A percentile compares a stretch with the other conserved stretches of the same genome.
Evolutionary conservation across 1,140 invertebrate genomes (phyloP).

Genomic region (Neomicropteryx cornuta): DNA sequence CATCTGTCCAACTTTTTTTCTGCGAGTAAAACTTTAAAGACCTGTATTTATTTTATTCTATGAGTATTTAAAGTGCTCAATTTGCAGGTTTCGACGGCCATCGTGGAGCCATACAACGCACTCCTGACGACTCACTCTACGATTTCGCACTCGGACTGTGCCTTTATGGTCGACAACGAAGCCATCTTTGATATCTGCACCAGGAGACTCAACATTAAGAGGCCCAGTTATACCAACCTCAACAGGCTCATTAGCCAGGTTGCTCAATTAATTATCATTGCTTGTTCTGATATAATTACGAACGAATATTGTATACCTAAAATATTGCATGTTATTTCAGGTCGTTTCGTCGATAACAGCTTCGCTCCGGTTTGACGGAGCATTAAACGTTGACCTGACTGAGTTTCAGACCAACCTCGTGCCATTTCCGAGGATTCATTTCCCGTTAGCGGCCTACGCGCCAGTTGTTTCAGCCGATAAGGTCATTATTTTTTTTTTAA

Average conservation of each 20-base stretch:
- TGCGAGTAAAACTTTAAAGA: too few relatives aligned
- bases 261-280: too few relatives aligned
- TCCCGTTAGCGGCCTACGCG: conserved; percentile 57
- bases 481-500: conserved; percentile 33
- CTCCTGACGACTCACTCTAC: conserved; percentile 69
- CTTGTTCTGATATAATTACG: too few relatives aligned
- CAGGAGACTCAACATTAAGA: conserved; percentile 54
- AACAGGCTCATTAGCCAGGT: conserved; percentile 61
- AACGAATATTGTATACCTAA: too few relatives aligned
- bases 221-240: conserved; percentile 65
- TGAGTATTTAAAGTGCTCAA: too few relatives aligned
- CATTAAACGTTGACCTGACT: conserved; percentile 67
- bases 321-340: too few relatives aligned
- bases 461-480: conserved; percentile 49
- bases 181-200: conserved; percentile 76
- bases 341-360: conserved; percentile 71
- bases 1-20: too few relatives aligned
- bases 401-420: conserved; percentile 70
- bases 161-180: conserved; percentile 78
- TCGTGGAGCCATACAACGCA: conserved; percentile 82
- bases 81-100: conserved; percentile 62
- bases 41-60: too few relatives aligned
- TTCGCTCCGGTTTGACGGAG: conserved; percentile 65
- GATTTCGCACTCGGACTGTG: conserved; percentile 65
- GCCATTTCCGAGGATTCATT: conserved; percentile 59